Evolutionary conservation across 2,797 vertebrate species (phyloP).

Genomic region (Holocentrus rufus): DNA sequence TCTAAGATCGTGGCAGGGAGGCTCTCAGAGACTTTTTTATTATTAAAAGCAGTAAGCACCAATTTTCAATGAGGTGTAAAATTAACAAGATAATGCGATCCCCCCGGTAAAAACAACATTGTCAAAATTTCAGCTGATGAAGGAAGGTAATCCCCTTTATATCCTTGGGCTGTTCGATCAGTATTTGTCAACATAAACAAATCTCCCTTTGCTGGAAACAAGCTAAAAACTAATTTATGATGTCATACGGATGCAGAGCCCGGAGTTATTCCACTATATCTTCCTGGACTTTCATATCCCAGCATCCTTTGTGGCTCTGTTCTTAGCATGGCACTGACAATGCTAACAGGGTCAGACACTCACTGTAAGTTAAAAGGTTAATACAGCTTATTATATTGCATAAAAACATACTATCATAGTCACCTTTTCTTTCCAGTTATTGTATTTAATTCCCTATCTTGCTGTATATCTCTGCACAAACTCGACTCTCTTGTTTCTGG

Average conservation of each 20-base stretch:
- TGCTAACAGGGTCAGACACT: constrained; percentile 14
- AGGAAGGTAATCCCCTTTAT: neutral
- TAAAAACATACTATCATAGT: neutral
- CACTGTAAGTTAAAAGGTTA: neutral
- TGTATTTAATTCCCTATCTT: neutral
- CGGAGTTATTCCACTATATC: neutral
- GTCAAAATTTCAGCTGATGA: neutral
- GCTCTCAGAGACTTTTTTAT: neutral
- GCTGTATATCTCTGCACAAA: neutral
- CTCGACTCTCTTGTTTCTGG: neutral
- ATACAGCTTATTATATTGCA: too few relatives aligned
- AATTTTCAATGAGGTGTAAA: constrained; percentile 1
- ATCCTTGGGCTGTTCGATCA: neutral
- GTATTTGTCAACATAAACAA: neutral
- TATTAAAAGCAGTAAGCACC: neutral
- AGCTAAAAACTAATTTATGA: constrained; percentile 23
- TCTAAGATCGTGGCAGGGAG: too few relatives aligned
- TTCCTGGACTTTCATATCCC: neutral
- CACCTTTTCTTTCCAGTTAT: neutral
- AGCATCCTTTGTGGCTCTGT: neutral
- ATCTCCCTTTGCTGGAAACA: neutral
- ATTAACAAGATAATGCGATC: neutral
- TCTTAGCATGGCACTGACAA: neutral
- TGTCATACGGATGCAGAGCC: constrained; percentile 41
- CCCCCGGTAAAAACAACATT: neutral